Conservation (phyloP, 2,888 invertebrate species). For the Thecocarcelia acutangulata region DNA sequence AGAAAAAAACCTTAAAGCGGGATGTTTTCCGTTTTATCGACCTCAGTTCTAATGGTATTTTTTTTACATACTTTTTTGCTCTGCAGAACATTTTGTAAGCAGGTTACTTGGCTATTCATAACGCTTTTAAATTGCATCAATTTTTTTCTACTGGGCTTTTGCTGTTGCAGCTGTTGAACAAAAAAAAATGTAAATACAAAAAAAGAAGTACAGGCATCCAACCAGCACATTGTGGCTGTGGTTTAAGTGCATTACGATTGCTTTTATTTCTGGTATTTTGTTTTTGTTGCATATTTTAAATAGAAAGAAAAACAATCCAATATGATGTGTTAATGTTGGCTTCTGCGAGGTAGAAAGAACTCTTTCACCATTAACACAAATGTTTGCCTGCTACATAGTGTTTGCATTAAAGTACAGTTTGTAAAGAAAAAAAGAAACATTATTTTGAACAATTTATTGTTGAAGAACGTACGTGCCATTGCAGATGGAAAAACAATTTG, state of each 20-base stretch:
- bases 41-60: no score
- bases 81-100: neutral
- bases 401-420: constrained; percentile 1
- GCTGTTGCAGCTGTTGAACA: neutral
- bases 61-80: no score
- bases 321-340: constrained; percentile 64
- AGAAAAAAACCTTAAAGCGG: no score
- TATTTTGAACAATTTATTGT: constrained; percentile 57
- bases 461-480: constrained; percentile 57
- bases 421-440: neutral
- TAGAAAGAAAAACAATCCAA: constrained; percentile 11
- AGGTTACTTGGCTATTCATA: neutral
- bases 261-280: constrained; percentile 3
- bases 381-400: constrained; percentile 13
- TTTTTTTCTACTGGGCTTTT: neutral
- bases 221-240: constrained; percentile 61
- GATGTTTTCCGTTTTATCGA: no score
- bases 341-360: constrained; percentile 2
- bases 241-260: constrained; percentile 40
- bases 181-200: constrained; percentile 32
- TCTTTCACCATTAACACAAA: constrained; percentile 16
- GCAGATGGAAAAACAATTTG: constrained; percentile 35
- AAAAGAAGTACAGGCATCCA: constrained; percentile 13
- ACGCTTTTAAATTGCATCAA: constrained; percentile 4
- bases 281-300: constrained; percentile 25